These are phyloP conservation scores for Bubo bubo DNA, from an alignment of 2,113 vertebrate genomes.

Conservation along the genomic window DNA sequence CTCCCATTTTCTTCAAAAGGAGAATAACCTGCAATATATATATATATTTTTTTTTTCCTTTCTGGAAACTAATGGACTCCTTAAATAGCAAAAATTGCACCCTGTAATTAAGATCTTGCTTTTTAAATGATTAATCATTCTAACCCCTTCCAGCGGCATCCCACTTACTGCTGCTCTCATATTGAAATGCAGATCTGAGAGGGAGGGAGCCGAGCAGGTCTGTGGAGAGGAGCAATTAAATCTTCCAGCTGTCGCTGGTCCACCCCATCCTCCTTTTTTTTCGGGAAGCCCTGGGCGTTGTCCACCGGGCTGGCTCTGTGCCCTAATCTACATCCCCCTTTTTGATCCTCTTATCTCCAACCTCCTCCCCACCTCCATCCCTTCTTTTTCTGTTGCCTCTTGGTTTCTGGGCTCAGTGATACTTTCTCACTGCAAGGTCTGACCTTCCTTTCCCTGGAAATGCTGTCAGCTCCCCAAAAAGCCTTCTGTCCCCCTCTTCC, in stretches of 20 bases:
- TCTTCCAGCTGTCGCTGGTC: slow-evolving; percentile 78
- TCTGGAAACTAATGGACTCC: slow-evolving; percentile 84
- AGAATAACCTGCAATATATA: slow-evolving; percentile 78
- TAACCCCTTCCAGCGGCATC: slow-evolving; percentile 81
- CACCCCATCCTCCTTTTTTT: slow-evolving; percentile 49
- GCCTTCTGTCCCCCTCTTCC: neutral
- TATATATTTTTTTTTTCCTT: slow-evolving; percentile 61
- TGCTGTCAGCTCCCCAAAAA: neutral
- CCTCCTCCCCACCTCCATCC: neutral
- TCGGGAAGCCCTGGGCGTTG: slow-evolving; percentile 48
- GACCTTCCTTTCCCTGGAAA: neutral
- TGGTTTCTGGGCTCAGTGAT: neutral
- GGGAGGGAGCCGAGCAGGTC: slow-evolving; percentile 71
- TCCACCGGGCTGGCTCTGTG: neutral
- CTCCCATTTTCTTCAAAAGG: slow-evolving; percentile 61
- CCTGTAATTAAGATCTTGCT: slow-evolving; percentile 87
- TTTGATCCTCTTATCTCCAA: neutral
- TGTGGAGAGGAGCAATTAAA: slow-evolving; percentile 80
- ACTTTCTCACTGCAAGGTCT: neutral
- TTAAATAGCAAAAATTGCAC: slow-evolving; percentile 86
- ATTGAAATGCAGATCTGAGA: slow-evolving; percentile 83
- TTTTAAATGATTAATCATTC: slow-evolving; percentile 87
- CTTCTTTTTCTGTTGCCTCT: neutral
- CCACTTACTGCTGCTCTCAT: slow-evolving; percentile 78
- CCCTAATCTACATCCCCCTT: neutral